Base-by-base conservation (phyloP, 37 sponge, comb jelly and placozoan species). In the Spongia lamella region DNA sequence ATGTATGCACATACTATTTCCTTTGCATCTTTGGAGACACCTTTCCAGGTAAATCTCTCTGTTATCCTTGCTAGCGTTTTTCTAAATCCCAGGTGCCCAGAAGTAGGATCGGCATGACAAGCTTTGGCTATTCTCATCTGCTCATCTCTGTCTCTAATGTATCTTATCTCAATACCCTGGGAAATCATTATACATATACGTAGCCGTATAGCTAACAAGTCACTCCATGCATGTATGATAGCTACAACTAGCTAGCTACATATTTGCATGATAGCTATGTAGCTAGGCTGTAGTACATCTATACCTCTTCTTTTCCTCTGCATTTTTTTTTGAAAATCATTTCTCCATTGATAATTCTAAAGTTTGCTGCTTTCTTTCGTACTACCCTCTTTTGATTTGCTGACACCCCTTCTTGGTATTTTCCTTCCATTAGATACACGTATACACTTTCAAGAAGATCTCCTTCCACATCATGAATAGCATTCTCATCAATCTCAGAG, bases 21-120 rank as follows among this genome's bases (percentile, higher is more conserved):
- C 33, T 86, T 56, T 22, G 73, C 80, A 81, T 79, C 76, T 3
- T 66, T 78, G n/a, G 39, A 33, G n/a, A 86, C 29, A 38, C 87
- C 87, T 64, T 50, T 61, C 78, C 86, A 84, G 65, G 72, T 82
- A 68, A 82, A 88, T 7, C 80, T 38, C 39, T 83, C 89, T 33
- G 72, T 78, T 4, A 88, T 83, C 19, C 83, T 20, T 32, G 27
- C 55, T 17, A 78, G 21, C 17, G 89, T 88, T 26, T 35, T 38
- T 60, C 83, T 77, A 26, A 60, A 40, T 37, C 79, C 83, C 89
- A 88, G 61, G 79, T 88, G 89, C 6, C 89, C 89, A 65, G 79
- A 62, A 40, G 89, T 88, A 34, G 84, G 84, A 70, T 84, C 79
- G 32, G 63, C 40, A 55, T 88, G 89, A 49, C 83, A 88, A 26